Percentiles rank a stretch among this genome's conserved stretches.
Evolutionary conservation across 2,888 invertebrate genomes (phyloP).

Genomic region (Liopterus haemorrhoidalis): DNA sequence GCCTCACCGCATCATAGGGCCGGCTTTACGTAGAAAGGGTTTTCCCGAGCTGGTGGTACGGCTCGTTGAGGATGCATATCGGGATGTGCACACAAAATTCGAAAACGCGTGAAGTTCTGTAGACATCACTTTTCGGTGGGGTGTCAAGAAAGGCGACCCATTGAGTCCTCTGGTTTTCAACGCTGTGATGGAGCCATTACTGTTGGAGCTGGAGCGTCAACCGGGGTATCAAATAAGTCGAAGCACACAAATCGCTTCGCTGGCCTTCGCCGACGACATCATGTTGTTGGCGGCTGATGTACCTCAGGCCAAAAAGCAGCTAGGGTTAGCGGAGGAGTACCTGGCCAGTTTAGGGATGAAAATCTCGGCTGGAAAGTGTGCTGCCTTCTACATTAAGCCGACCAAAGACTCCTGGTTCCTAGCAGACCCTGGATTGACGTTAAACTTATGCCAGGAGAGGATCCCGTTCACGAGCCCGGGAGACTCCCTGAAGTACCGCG

Average conservation of each 20-base stretch:
- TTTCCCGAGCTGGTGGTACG: slow-evolving; percentile 34
- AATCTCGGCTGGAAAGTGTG: slow-evolving; percentile 25
- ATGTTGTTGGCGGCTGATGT: slow-evolving; percentile 33
- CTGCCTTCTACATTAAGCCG: slow-evolving; percentile 27
- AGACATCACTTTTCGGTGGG: slow-evolving; percentile 35
- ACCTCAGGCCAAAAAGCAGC: slow-evolving; percentile 24
- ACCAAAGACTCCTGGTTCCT: slow-evolving; percentile 35
- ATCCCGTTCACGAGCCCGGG: slow-evolving; percentile 28
- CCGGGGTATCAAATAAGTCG: slow-evolving; percentile 14
- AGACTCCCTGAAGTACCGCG: slow-evolving; percentile 36
- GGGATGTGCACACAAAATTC: slow-evolving; percentile 27
- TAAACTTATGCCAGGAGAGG: slow-evolving; percentile 27
- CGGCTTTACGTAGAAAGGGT: slow-evolving; percentile 33
- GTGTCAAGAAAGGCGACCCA: slow-evolving; percentile 43
- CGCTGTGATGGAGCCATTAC: too few species aligned
- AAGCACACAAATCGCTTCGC: slow-evolving; percentile 28
- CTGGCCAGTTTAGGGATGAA: slow-evolving; percentile 34
- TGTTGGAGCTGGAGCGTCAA: slow-evolving; percentile 30
- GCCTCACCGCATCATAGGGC: slow-evolving; percentile 16
- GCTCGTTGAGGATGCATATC: slow-evolving; percentile 35
- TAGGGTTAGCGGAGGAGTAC: slow-evolving; percentile 31
- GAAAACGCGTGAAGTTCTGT: slow-evolving; percentile 26
- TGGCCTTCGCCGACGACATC: slow-evolving; percentile 42
- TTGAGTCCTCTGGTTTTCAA: too few species aligned
- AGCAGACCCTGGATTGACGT: slow-evolving; percentile 33